Base-by-base conservation (phyloP, 2,888 invertebrate species). In the Uloborus plumipes region DNA sequence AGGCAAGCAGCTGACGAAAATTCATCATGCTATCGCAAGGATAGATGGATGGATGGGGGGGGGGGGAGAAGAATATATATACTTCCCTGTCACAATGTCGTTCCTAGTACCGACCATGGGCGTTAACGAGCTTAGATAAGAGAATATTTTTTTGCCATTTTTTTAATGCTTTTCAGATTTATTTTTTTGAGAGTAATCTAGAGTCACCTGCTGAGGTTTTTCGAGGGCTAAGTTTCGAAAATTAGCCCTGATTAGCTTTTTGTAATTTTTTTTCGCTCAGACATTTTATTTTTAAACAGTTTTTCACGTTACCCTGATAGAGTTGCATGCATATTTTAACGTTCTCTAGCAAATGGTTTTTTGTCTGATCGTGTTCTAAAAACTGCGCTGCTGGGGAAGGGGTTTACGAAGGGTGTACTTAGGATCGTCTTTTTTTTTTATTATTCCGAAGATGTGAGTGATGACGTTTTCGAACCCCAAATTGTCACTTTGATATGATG, bases 101-200 rank as follows among this genome's bases (percentile, higher is more conserved):
- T 26, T 70, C 55, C 55, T 50, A 31, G 51, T 61, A 31, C 65
- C 76, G 22, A 16, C n/a, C 69, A 61, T 70, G 77, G 77, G 77
- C 77, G 77, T 77, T 77, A 77, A 77, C 77, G 77, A 77, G 77
- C 55, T 58, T 64, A 77, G 77, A 77, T 77, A 77, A 77, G 77
- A 31, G 50, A 49, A 22, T 62, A 18, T 55, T 55, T 55, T n/a
- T 55, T 55, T 55, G n/a, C 55, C 55, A 18, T n/a, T 55, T 55
- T 53, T 55, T 55, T 55, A n/a, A 55, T 55, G 55, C n/a, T 55
- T 55, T 55, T 39, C 39, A 39, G 39, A 39, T 73, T 51, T 64
- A 49, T 76, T 75, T 58, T n/a, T 66, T 49, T 50, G 58, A 64
- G 71, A 70, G 65, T 77, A 70, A 77, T 77, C 77, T 65, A 51